Conservation (phyloP, 2,113 vertebrate species). For the Mormoops blainvillei region DNA sequence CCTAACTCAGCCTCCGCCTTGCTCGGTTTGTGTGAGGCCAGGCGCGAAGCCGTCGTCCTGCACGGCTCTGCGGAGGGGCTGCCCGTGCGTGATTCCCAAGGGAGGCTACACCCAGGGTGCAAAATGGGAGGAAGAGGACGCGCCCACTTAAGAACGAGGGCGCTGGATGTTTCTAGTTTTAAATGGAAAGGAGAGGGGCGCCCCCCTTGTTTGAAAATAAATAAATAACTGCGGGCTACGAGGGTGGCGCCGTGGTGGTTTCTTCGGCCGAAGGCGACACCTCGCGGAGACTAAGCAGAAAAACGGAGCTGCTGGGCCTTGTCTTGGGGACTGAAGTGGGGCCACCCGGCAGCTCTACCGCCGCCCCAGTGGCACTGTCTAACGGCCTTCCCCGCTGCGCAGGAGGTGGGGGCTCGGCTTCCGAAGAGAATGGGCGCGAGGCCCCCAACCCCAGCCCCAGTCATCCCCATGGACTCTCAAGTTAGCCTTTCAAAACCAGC, state of each 20-base stretch:
- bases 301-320: constrained; percentile 6
- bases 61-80: not conserved
- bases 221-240: constrained; percentile 40
- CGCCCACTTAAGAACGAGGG: not conserved
- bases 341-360: not conserved
- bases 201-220: constrained; percentile 58
- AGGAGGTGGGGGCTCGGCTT: not conserved
- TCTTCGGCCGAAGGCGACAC: constrained; percentile 78
- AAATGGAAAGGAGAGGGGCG: constrained; percentile 41
- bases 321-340: not conserved
- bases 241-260: constrained; percentile 52
- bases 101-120: not conserved
- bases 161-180: constrained; percentile 27
- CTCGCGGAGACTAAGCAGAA: constrained; percentile 74
- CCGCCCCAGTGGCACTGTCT: not conserved
- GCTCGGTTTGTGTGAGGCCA: not conserved
- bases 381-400: not conserved
- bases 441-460: not conserved
- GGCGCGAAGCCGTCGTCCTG: not conserved
- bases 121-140: not conserved
- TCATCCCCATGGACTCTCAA: not conserved
- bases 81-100: not conserved
- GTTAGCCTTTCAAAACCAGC: not conserved
- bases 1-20: not conserved
- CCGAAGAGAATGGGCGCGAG: not conserved